Conservation (phyloP, 1,140 invertebrate genomes). For the Palaemon carinicauda region DNA sequence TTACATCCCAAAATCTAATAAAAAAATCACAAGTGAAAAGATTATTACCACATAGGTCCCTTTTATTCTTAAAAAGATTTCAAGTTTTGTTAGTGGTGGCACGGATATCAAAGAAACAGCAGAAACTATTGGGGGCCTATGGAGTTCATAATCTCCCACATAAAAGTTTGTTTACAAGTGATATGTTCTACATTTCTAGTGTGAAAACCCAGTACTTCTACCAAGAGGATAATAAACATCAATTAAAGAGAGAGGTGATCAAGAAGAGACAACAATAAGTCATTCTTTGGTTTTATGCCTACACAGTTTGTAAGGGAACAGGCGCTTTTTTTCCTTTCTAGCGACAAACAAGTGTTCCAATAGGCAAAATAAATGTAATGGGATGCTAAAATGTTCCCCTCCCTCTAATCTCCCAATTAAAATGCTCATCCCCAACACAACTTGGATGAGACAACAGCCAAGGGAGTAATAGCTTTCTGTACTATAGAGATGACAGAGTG, state of each 20-base stretch:
- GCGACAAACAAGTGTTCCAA: background rate
- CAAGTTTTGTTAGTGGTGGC: background rate
- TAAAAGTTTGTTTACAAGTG: constrained; percentile 35
- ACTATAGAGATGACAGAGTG: no score
- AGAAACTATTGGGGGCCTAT: background rate
- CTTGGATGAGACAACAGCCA: no score
- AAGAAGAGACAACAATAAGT: constrained; percentile 27
- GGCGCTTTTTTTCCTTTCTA: constrained; percentile 32
- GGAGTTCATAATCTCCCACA: background rate
- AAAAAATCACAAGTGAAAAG: background rate
- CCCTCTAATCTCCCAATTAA: background rate
- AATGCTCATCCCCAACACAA: background rate
- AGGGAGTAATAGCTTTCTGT: no score
- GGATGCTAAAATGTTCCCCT: no score
- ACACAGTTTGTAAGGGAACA: constrained; percentile 50
- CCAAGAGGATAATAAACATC: constrained; percentile 18
- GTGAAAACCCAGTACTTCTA: constrained; percentile 34
- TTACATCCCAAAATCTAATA: background rate
- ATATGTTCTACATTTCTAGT: constrained; percentile 50
- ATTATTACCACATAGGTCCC: background rate
- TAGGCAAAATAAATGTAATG: background rate
- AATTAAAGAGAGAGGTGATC: constrained; percentile 4
- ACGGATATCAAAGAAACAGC: background rate
- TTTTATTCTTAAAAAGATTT: background rate
- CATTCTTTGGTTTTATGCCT: constrained; percentile 51